Evolutionary conservation across 2,113 vertebrate genomes (phyloP), one percentile per base, ranked within the genome.

Genomic region (Lasiurus cinereus): DNA sequence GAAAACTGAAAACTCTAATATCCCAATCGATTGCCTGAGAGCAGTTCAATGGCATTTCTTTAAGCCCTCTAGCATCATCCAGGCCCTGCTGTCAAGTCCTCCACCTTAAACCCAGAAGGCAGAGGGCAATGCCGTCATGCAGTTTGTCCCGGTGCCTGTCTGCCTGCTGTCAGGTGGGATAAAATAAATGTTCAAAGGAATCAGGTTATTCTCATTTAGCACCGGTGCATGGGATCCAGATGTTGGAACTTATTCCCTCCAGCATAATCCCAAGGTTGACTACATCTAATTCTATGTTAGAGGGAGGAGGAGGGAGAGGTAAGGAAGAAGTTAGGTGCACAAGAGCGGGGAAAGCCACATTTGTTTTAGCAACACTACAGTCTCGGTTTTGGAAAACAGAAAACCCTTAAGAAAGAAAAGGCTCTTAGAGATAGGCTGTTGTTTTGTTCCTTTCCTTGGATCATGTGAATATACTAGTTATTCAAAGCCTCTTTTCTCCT

Each of bases 1-100:
- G 94, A 97, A 96, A 97, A 94, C 91, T 64, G 96, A 95, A 97
- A 97, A 88, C 91, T 88, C 90, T 97, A 88, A 96, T 95, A 97
- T 94, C 96, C 91, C 66, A 46, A 91, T 97, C 48, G 79, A 97
- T 97, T 2, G 31, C 74, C 52, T 67, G 82, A 95, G 93, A 93
- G 95, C n/a, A 93, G 96, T 80, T 95, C 93, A 87, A 33, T 78
- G 72, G 67, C 39, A 0, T 80, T 91, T 56, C 86, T 94, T 90
- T 93, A 94, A 96, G 83, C 85, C 62, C 6, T 72, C 54, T 56
- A 88, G 92, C 95, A 91, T 73, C 94, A 76, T 78, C 85, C 83
- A 92, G 78, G 39, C 86, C 66, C 21, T 0, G 5, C 78, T 31
- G 19, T 80, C 84, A 77, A 91, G 88, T 48, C 83, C 78, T 94